These are phyloP conservation scores for Ammodramus savannarum DNA, from an alignment of 2,113 vertebrate species.

Conservation along the genomic window DNA sequence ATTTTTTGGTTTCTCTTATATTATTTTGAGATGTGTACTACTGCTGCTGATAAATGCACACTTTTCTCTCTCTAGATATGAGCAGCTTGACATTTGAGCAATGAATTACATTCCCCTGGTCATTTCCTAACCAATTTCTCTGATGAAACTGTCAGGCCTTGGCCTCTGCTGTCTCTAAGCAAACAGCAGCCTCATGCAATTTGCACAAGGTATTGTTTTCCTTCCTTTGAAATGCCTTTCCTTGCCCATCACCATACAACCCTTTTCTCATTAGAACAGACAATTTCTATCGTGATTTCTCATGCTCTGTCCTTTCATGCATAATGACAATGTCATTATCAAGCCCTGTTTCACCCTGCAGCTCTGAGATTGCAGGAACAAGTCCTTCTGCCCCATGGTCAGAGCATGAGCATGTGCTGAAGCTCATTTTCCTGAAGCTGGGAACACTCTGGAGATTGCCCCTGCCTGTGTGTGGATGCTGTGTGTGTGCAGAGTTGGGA, in stretches of 20 bases:
- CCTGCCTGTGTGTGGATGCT: background rate
- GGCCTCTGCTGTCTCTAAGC: background rate
- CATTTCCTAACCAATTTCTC: background rate
- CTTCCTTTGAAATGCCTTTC: background rate
- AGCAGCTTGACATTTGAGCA: background rate
- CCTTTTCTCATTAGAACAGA: background rate
- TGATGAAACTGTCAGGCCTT: conserved; percentile 10
- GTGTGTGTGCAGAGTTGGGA: background rate
- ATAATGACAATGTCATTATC: background rate
- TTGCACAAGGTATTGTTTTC: conserved; percentile 2
- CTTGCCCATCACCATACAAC: background rate
- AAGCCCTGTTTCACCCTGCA: background rate
- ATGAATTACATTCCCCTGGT: background rate
- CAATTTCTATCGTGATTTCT: background rate
- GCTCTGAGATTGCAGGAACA: background rate
- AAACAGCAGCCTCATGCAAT: background rate
- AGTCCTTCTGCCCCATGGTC: background rate
- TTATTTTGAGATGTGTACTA: background rate
- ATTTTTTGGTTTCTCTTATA: background rate
- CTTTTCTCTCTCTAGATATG: background rate
- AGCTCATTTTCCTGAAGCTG: background rate
- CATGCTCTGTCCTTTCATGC: background rate
- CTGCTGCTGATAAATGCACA: background rate
- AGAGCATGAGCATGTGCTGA: background rate
- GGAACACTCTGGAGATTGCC: background rate